Conservation (phyloP, 2,888 invertebrate species). For the Steromphala cineraria region DNA sequence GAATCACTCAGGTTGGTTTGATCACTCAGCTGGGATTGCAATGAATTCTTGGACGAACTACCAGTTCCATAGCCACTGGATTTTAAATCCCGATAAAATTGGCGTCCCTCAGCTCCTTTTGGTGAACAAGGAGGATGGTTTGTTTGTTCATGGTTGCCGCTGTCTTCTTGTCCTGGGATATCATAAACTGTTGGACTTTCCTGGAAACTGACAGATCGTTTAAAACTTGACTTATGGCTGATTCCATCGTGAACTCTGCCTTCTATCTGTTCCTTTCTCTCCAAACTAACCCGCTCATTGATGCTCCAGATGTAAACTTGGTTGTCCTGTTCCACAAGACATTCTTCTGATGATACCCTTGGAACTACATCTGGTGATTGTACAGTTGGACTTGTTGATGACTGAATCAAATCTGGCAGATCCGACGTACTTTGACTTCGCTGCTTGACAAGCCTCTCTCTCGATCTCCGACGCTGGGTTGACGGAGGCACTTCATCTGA, state of each 20-base stretch:
- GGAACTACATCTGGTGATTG: conserved; percentile 1
- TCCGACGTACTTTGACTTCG: not conserved
- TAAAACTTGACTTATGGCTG: not conserved
- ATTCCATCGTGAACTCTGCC: conserved; percentile 13
- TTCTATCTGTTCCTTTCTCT: conserved; percentile 24
- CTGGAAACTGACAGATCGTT: conserved; percentile 28
- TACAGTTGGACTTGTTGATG: not conserved
- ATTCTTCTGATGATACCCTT: not conserved
- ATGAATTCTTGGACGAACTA: not conserved
- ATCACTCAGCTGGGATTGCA: not conserved
- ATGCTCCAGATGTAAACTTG: not conserved
- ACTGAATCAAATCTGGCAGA: not conserved
- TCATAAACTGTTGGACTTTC: not conserved
- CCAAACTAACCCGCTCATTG: not conserved
- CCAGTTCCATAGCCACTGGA: not conserved
- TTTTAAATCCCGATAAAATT: not conserved
- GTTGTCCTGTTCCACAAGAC: not conserved
- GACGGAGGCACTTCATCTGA: not conserved
- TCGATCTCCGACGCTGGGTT: not conserved
- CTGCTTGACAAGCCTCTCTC: not conserved
- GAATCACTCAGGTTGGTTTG: not conserved
- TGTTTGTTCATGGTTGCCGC: not conserved
- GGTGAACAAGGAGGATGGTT: not conserved
- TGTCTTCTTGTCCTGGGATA: not conserved
- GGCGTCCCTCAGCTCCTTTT: not conserved